Evolutionary conservation across 2,113 vertebrate species (phyloP).

Genomic region (Pao palembangensis): DNA sequence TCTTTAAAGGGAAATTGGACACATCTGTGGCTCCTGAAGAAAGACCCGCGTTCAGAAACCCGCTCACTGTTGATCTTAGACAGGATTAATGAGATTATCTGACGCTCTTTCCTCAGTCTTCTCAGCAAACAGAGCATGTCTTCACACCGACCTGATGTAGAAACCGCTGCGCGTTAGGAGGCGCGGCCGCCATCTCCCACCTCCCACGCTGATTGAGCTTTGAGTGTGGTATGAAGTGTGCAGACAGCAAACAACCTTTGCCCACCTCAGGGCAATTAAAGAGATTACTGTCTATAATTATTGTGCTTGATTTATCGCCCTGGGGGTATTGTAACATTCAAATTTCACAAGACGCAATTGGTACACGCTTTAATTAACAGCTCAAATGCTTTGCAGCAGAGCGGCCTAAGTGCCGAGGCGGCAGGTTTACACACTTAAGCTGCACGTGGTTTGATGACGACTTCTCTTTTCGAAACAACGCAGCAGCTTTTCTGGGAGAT

Average conservation of each 20-base stretch:
- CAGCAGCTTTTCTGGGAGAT: neutral
- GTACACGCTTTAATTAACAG: conserved; percentile 17
- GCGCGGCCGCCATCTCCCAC: conserved; percentile 38
- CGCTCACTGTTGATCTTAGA: conserved; percentile 37
- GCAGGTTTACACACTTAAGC: neutral
- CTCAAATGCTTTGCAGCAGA: conserved; percentile 12
- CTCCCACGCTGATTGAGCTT: conserved; percentile 44
- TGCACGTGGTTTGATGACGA: neutral
- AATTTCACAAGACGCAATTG: conserved; percentile 49
- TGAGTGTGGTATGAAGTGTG: conserved; percentile 34
- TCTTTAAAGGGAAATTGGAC: conserved; percentile 36
- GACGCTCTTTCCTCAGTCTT: conserved; percentile 24
- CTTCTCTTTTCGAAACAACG: neutral
- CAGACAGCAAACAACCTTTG: conserved; percentile 52
- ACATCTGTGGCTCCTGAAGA: conserved; percentile 36
- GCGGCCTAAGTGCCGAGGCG: neutral
- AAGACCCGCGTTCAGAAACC: conserved; percentile 17
- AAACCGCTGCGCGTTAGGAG: conserved; percentile 44
- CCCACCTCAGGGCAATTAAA: conserved; percentile 59
- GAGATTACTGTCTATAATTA: conserved; percentile 53
- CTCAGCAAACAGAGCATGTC: conserved; percentile 44
- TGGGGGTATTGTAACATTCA: conserved; percentile 21
- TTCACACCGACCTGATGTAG: conserved; percentile 38
- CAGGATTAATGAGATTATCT: conserved; percentile 40
- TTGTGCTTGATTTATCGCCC: conserved; percentile 41